Conservation (phyloP, 2,113 vertebrate genomes). For the Periophthalmodon schlosseri region DNA sequence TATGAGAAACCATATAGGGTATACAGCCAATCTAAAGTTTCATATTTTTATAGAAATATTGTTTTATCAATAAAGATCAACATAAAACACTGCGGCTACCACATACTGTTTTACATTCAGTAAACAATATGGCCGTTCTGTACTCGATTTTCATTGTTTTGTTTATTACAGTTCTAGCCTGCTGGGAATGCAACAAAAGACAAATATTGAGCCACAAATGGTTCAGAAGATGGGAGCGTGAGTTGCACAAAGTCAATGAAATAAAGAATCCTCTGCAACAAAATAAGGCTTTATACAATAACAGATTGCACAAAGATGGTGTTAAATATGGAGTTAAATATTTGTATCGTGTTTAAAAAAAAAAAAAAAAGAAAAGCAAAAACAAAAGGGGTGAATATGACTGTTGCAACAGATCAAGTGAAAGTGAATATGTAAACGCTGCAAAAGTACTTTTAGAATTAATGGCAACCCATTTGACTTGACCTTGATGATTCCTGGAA, state of each 20-base stretch:
- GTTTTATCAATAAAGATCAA: constrained; percentile 2
- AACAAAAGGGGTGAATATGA: too few species aligned
- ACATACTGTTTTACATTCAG: constrained; percentile 3
- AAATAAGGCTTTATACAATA: background rate
- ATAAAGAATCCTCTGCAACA: background rate
- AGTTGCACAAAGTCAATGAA: background rate
- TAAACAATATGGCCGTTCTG: constrained; percentile 6
- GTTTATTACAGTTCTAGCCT: background rate
- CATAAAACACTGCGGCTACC: background rate
- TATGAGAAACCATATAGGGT: background rate
- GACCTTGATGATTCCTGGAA: background rate
- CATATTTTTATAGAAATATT: constrained; percentile 3
- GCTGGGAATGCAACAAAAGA: background rate
- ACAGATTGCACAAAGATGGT: background rate
- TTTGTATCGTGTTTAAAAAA: too few species aligned
- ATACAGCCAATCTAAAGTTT: background rate
- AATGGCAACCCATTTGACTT: background rate
- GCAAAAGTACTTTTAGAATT: background rate
- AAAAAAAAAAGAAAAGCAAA: too few species aligned
- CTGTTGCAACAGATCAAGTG: too few species aligned
- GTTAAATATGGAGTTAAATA: too few species aligned
- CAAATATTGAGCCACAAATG: constrained; percentile 1
- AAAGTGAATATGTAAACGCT: too few species aligned
- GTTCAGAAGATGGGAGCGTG: background rate
- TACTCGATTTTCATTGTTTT: constrained; percentile 3